Conservation (phyloP, 2,888 invertebrate species). For the Apodemia zela region DNA sequence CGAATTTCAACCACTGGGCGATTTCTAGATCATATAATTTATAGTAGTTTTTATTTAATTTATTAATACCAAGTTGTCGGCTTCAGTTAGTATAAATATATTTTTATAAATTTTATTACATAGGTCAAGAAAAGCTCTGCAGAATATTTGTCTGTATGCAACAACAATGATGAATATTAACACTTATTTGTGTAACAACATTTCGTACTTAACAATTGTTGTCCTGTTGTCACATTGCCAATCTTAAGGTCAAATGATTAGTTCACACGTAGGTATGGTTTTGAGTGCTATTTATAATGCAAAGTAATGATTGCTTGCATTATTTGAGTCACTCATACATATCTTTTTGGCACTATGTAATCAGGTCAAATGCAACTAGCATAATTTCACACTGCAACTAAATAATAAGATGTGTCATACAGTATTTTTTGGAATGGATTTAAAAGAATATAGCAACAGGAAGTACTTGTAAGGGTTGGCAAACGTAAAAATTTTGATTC, state of each 20-base stretch:
- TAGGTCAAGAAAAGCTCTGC: too few species aligned
- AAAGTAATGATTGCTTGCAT: conserved; percentile 23
- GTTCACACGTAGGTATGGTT: conserved; percentile 6
- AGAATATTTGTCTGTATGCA: not conserved
- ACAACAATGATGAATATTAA: not conserved
- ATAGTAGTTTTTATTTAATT: too few species aligned
- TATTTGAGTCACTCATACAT: conserved; percentile 19
- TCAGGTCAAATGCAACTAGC: conserved; percentile 19
- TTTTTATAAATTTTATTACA: too few species aligned
- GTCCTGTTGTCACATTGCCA: not conserved
- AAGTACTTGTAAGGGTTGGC: too few species aligned
- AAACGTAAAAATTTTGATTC: too few species aligned
- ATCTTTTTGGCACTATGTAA: conserved; percentile 20
- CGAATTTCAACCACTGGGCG: too few species aligned
- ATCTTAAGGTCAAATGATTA: conserved; percentile 17
- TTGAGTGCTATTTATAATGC: conserved; percentile 21
- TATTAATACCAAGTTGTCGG: too few species aligned
- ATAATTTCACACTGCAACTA: not conserved
- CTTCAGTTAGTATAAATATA: too few species aligned
- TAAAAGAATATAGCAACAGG: too few species aligned
- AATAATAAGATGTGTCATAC: not conserved
- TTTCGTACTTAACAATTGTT: not conserved
- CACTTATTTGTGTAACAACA: not conserved
- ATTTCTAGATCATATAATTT: too few species aligned
- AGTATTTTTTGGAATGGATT: too few species aligned